Conservation (phyloP, 2,888 invertebrate genomes). For the Kryphioiulus occultus region DNA sequence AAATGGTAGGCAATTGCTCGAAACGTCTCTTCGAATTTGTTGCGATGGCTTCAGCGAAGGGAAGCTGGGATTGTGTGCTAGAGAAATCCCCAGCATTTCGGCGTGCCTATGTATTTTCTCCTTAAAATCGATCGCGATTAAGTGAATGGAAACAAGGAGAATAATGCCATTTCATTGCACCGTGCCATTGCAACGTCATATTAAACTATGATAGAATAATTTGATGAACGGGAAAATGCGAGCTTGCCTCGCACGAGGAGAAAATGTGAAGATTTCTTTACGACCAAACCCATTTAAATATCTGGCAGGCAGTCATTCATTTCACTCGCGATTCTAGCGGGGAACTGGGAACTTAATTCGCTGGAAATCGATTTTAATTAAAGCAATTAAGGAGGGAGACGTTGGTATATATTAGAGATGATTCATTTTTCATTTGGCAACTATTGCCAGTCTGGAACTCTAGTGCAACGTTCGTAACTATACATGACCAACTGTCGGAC, state of each 20-base stretch:
- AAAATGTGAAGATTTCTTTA: neutral
- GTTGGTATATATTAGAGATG: neutral
- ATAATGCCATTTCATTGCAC: slow-evolving; percentile 8
- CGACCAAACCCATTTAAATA: neutral
- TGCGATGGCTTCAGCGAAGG: neutral
- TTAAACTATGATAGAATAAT: neutral
- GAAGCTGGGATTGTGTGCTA: neutral
- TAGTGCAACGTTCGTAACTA: neutral
- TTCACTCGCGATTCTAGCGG: neutral
- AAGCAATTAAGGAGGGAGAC: neutral
- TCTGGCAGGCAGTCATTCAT: slow-evolving; percentile 30
- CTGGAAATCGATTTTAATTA: slow-evolving; percentile 10
- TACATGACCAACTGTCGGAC: neutral
- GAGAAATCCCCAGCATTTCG: neutral
- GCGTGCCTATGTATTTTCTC: neutral
- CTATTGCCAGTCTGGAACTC: neutral
- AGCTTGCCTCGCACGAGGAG: neutral
- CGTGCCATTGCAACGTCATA: neutral
- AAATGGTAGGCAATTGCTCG: slow-evolving; percentile 1
- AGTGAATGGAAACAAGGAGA: slow-evolving; percentile 24
- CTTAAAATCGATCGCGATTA: slow-evolving; percentile 26
- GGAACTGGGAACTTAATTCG: neutral
- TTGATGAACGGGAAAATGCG: neutral
- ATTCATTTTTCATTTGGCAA: neutral
- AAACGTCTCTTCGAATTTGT: neutral